phyloP scores from a whole-genome alignment of 2,797 vertebrate genomes.

The Falco berigora region DNA sequence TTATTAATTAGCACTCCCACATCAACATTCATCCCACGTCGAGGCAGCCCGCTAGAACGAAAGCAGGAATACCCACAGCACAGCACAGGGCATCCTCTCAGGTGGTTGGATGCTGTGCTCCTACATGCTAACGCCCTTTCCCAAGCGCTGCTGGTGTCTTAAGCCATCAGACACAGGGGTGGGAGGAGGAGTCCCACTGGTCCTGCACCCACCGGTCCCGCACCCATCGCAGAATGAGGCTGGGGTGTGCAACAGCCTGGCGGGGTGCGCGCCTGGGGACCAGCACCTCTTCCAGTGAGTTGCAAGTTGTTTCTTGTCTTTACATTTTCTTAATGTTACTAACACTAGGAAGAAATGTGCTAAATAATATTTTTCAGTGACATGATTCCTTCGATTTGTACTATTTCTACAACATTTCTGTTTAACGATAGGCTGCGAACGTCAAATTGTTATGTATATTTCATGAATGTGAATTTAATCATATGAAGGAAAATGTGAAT shows the following conservation, averaged over 20 bases:
- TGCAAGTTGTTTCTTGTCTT: not conserved
- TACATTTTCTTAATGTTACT: fast-evolving
- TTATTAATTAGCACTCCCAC: not conserved
- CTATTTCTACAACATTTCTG: fast-evolving
- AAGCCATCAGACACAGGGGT: not conserved
- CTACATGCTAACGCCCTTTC: not conserved
- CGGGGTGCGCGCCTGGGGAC: not conserved
- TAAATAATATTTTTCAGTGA: not conserved
- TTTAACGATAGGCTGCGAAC: not conserved
- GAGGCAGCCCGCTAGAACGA: not conserved
- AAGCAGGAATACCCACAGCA: not conserved
- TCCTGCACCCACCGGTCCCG: not conserved
- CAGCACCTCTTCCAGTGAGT: not conserved
- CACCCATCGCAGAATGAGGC: not conserved
- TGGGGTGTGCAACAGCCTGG: not conserved
- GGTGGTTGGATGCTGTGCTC: not conserved
- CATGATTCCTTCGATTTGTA: not conserved
- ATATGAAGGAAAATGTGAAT: not conserved
- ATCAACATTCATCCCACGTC: not conserved
- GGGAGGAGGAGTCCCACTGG: not conserved
- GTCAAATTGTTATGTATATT: not conserved
- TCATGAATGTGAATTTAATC: not conserved
- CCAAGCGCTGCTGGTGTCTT: not conserved
- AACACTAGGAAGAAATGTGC: not conserved
- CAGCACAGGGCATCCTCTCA: not conserved